Evolutionary conservation across 1,140 invertebrate genomes (phyloP), one percentile per base, ranked within the genome.

Genomic region (Orchesella cincta): DNA sequence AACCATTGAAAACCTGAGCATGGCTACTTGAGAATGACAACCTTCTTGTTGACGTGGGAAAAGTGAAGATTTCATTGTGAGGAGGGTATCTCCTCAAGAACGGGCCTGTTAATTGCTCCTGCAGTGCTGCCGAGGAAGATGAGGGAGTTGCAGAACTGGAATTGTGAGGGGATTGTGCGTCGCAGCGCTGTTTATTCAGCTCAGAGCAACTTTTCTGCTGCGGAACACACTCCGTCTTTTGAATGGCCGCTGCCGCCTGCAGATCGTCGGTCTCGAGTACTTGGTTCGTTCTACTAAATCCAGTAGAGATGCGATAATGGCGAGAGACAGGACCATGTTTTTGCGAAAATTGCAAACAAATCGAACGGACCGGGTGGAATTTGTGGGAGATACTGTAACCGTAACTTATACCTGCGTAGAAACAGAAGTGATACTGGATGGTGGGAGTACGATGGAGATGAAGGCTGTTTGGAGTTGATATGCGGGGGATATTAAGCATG

Each of bases 311-410:
- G 62, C 31, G 23, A 67, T 12, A 31, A 29, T 16, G 31, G n/a
- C n/a, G n/a, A n/a, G n/a, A 2, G 31, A 29, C 26, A 31, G 2
- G 26, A 29, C 29, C 3, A 67, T 67, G 8, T 67, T 31, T 29
- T 67, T n/a, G 62, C 26, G 33, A 33, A n/a, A 67, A 67, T n/a
- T 67, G 62, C 31, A 67, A 31, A 3, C n/a, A n/a, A n/a, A n/a
- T 67, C 14, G 8, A 29, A 67, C n/a, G 62, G 62, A 12, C 8
- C 8, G n/a, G 31, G 8, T 8, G 62, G 62, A 29, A 31, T 67
- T 29, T 67, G 62, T n/a, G 8, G 33, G 12, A 29, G 33, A 12
- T 67, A 8, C 33, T 67, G 62, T n/a, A 67, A 67, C 14, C n/a
- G 31, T 67, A 12, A 33, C 31, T 31, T 67, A 67, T n/a, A 67